These are phyloP conservation scores for Ornithoptera alexandrae DNA, from an alignment of 2,888 invertebrate species.

Conservation along the genomic window DNA sequence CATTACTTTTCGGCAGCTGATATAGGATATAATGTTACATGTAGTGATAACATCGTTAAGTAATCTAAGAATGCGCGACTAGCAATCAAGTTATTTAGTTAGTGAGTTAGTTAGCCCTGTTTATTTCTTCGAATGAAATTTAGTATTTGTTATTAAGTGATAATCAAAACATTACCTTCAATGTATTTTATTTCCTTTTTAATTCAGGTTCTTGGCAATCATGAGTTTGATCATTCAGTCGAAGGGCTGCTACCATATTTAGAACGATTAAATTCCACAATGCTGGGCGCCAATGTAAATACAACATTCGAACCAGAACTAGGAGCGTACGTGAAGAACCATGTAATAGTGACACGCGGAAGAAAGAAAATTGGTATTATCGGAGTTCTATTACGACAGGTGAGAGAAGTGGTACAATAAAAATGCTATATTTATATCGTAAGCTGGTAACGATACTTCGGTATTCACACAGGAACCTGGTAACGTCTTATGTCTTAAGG, in stretches of 20 bases:
- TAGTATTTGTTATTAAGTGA: neutral
- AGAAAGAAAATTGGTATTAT: slow-evolving; percentile 87
- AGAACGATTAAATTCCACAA: slow-evolving; percentile 80
- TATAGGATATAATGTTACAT: no score
- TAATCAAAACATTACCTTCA: neutral
- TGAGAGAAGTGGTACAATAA: slow-evolving; percentile 30
- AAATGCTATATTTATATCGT: slow-evolving; percentile 29
- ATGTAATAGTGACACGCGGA: slow-evolving; percentile 80
- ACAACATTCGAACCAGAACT: slow-evolving; percentile 83
- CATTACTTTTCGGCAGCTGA: no score
- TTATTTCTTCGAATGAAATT: neutral
- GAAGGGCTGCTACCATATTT: slow-evolving; percentile 87
- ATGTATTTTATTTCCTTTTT: neutral
- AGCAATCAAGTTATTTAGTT: no score
- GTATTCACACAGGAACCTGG: no score
- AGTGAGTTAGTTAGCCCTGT: no score
- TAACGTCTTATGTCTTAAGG: no score
- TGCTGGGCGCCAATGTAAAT: slow-evolving; percentile 89
- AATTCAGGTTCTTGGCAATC: slow-evolving; percentile 88
- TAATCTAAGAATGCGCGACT: no score
- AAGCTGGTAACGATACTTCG: no score
- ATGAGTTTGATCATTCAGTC: slow-evolving; percentile 90
- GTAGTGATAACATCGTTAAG: no score
- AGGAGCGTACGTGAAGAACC: slow-evolving; percentile 81
- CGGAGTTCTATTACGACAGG: slow-evolving; percentile 83